Percentiles rank a stretch among this genome's conserved stretches.
phyloP scores from a whole-genome alignment of 1,140 invertebrate genomes.

The Apolygus lucorum region DNA sequence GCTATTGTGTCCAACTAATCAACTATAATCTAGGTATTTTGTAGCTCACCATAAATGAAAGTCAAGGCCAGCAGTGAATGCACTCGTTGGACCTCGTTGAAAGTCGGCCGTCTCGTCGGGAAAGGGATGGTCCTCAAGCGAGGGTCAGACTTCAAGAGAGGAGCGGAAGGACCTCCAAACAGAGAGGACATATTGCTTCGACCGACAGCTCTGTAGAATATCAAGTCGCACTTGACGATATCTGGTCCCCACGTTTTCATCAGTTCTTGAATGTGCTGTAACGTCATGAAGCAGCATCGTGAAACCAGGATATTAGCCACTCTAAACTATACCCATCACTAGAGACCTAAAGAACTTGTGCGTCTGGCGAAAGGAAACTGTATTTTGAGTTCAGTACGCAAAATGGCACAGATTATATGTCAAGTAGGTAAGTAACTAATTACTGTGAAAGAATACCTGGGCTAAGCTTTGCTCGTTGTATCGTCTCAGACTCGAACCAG shows the following conservation, averaged over 20 bases:
- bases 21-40: not conserved
- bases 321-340: too few relatives aligned
- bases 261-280: constrained; percentile 72
- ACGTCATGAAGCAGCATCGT: constrained; percentile 31
- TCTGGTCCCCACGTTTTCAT: constrained; percentile 57
- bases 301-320: too few relatives aligned
- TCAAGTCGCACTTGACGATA: constrained; percentile 57
- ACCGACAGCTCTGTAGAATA: constrained; percentile 69
- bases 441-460: too few relatives aligned
- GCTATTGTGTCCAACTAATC: not conserved
- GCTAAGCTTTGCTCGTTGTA: constrained; percentile 63
- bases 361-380: too few relatives aligned
- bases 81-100: constrained; percentile 68
- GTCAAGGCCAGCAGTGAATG: constrained; percentile 60
- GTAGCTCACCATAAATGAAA: constrained; percentile 58
- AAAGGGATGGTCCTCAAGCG: constrained; percentile 70
- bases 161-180: constrained; percentile 63
- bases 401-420: too few relatives aligned
- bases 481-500: constrained; percentile 68
- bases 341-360: too few relatives aligned
- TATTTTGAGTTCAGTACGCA: too few relatives aligned
- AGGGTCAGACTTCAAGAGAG: constrained; percentile 54
- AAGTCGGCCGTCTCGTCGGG: constrained; percentile 69
- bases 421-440: too few relatives aligned
- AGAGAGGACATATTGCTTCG: constrained; percentile 60